Percentiles rank a stretch among this genome's conserved stretches.
Conservation (phyloP, 35 echinoderm and acorn worm species). For the Heliocidaris erythrogramma region DNA sequence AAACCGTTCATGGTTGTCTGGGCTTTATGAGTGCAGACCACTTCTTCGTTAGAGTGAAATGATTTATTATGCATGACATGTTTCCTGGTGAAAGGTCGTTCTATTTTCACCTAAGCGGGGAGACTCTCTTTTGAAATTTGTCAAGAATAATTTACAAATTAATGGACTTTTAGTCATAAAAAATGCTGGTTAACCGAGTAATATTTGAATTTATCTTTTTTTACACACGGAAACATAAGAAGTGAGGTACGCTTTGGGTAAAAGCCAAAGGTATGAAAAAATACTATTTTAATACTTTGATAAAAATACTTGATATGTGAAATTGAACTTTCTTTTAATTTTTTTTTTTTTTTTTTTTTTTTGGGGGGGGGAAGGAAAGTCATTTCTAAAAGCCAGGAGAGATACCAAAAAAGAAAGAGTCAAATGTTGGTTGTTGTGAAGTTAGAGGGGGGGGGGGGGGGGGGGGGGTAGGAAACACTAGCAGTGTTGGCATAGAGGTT, state of each 20-base stretch:
- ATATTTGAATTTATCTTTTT: background rate
- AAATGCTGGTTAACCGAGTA: background rate
- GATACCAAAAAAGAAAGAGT: too few species aligned
- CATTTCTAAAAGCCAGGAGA: too few species aligned
- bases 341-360: too few species aligned
- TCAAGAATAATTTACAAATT: background rate
- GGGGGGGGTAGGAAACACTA: too few species aligned
- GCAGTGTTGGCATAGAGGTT: too few species aligned
- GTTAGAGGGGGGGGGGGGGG: too few species aligned
- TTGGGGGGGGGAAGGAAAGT: too few species aligned
- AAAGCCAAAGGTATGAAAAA: too few species aligned
- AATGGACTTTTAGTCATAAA: background rate
- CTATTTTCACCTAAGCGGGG: background rate
- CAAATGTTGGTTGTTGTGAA: too few species aligned
- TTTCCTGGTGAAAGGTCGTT: background rate
- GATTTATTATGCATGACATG: slow-evolving; percentile 45
- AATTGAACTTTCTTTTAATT: too few species aligned
- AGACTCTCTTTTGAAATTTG: background rate
- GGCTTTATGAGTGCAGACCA: background rate
- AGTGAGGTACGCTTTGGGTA: background rate
- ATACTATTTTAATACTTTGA: too few species aligned
- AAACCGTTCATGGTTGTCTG: slow-evolving; percentile 18
- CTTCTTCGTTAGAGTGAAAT: background rate
- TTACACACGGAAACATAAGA: background rate
- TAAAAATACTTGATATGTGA: too few species aligned